Evolutionary conservation across 2,888 invertebrate species (phyloP), one percentile per base, ranked within the genome.

Genomic region (Pyrgus malvae): DNA sequence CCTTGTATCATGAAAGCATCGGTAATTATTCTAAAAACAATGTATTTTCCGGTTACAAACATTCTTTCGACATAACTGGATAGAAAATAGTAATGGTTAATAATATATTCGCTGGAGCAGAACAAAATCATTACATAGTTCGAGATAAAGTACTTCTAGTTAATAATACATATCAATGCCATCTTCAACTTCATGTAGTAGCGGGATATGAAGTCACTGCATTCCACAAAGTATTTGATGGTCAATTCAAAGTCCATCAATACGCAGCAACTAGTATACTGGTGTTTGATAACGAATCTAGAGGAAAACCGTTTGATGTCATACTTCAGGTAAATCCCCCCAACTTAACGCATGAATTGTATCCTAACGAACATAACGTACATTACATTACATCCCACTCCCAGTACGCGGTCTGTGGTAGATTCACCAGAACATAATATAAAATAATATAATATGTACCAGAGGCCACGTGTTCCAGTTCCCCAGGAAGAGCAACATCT

Each of bases 121-220:
- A 50, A 42, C 42, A 42, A 41, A 41, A 50, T 35, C 33, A 50
- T 50, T 42, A 48, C 48, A 44, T 42, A 23, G 54, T 54, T 54
- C 46, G 46, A 54, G 38, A 54, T 40, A 54, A 54, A 40, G 40
- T 54, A 46, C 29, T 45, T 54, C 46, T 46, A 46, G 54, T 27
- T 27, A 27, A 27, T 9, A 27, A 27, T 27, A 27, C 9, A 27
- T 27, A 27, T 27, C 27, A 27, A 27, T 4, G 27, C 27, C 16
- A 40, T 19, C 31, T 49, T 12, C 40, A 41, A 41, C 8, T 49
- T 31, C 21, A 41, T 41, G 38, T 41, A 40, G 27, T 44, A 44
- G 29, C 27, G 27, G 27, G 27, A 27, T 27, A 27, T 27, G 9
- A 27, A 27, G 27, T 27, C 27, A 27, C 27, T 27, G 27, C 27